phyloP scores from a whole-genome alignment of 2,888 invertebrate species.

The Metellina segmentata region DNA sequence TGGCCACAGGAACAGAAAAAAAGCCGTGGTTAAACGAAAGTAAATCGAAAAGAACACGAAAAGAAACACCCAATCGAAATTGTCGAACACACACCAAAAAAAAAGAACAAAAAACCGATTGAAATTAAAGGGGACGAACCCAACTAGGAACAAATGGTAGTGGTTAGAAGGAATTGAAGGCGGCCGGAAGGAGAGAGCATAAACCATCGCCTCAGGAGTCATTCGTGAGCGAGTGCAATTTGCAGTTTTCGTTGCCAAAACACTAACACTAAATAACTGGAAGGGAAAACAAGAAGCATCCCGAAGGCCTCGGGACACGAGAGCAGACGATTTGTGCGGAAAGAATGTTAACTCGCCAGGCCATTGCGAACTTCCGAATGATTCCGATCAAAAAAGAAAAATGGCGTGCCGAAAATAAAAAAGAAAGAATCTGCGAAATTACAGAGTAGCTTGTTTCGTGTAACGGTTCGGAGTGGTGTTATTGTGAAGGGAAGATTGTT shows the following conservation, averaged over 20 bases:
- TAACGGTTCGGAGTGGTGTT: slow-evolving; percentile 66
- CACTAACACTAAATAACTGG: slow-evolving; percentile 74
- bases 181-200: slow-evolving; percentile 48
- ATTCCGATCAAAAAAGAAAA: slow-evolving; percentile 46
- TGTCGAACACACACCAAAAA: neutral
- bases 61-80: slow-evolving; percentile 12
- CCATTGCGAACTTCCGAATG: slow-evolving; percentile 25
- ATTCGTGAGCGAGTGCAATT: slow-evolving; percentile 68
- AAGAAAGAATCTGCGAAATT: slow-evolving; percentile 61
- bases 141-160: slow-evolving; percentile 63
- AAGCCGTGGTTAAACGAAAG: neutral
- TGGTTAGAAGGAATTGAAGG: slow-evolving; percentile 53
- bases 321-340: slow-evolving; percentile 38
- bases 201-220: slow-evolving; percentile 72
- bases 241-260: slow-evolving; percentile 73
- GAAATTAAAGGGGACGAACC: slow-evolving; percentile 67
- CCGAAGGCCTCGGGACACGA: slow-evolving; percentile 55
- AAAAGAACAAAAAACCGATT: slow-evolving; percentile 39
- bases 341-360: slow-evolving; percentile 71
- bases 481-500: slow-evolving; percentile 41
- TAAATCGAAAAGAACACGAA: neutral
- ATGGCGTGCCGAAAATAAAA: slow-evolving; percentile 49
- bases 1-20: neutral
- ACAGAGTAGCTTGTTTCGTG: slow-evolving; percentile 68
- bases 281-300: slow-evolving; percentile 26